These are phyloP conservation scores for Cybosia mesomella DNA, from an alignment of 2,888 invertebrate species.

Conservation along the genomic window DNA sequence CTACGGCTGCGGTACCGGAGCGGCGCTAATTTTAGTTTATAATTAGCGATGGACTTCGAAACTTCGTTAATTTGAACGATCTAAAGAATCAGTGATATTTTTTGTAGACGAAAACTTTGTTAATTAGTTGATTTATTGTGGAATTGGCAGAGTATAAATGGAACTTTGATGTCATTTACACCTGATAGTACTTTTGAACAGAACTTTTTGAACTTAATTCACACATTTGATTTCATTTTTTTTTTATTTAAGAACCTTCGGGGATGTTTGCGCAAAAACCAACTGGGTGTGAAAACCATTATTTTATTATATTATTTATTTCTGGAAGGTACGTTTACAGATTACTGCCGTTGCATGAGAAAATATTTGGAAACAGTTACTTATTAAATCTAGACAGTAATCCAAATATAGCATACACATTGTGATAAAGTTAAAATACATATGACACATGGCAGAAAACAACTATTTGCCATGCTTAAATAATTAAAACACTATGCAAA, in stretches of 20 bases:
- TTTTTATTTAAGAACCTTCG: background rate
- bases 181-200: background rate
- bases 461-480: no score
- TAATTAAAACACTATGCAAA: no score
- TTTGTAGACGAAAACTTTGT: background rate
- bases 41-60: constrained; percentile 20
- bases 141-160: background rate
- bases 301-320: no score
- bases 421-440: no score
- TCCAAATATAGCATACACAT: no score
- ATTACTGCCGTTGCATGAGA: no score
- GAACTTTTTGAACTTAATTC: background rate
- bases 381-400: no score
- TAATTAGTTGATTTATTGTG: constrained; percentile 15
- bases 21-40: constrained; percentile 51
- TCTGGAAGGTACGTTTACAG: no score
- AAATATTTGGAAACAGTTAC: no score
- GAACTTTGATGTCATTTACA: constrained; percentile 1
- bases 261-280: no score
- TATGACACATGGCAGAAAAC: no score
- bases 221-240: background rate
- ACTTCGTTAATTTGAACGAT: constrained; percentile 8
- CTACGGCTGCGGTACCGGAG: constrained; percentile 41
- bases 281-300: no score
- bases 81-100: constrained; percentile 12